Evolutionary conservation across 2,888 invertebrate genomes (phyloP).

Genomic region (Acrocyrtus sp.): DNA sequence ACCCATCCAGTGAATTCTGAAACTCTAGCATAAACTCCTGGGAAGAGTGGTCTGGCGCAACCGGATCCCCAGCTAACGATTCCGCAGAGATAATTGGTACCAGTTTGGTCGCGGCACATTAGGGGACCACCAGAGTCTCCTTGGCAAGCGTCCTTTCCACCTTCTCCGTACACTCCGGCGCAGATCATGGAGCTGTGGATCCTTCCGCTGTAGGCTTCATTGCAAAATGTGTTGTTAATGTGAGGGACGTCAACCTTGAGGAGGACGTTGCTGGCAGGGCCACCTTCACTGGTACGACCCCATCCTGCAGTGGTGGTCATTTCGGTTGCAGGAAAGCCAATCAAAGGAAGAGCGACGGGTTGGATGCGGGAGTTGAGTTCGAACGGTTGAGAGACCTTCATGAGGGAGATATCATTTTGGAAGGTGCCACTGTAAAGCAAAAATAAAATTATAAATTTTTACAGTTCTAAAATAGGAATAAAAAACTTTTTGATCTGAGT

Average conservation of each 20-base stretch:
- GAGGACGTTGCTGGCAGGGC: slow-evolving; percentile 25
- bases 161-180: slow-evolving; percentile 33
- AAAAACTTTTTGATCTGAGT: background rate
- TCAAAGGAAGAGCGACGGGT: slow-evolving; percentile 50
- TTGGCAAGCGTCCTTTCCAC: slow-evolving; percentile 46
- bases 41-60: slow-evolving; percentile 21
- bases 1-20: slow-evolving; percentile 26
- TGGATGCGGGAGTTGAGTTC: slow-evolving; percentile 36
- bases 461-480: background rate
- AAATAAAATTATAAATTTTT: background rate
- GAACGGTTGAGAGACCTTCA: slow-evolving; percentile 50
- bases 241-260: slow-evolving; percentile 59
- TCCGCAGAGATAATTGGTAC: slow-evolving; percentile 66
- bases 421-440: slow-evolving; percentile 18
- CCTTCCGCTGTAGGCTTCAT: slow-evolving; percentile 36
- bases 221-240: slow-evolving; percentile 40
- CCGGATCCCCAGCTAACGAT: slow-evolving; percentile 66
- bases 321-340: slow-evolving; percentile 12
- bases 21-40: slow-evolving; percentile 32
- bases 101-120: slow-evolving; percentile 64
- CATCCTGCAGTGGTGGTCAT: slow-evolving; percentile 54
- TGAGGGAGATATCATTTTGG: slow-evolving; percentile 61
- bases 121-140: slow-evolving; percentile 67
- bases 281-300: slow-evolving; percentile 56
- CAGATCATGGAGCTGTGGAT: slow-evolving; percentile 50